A percentile compares a stretch with the other conserved stretches of the same genome.
Conservation (phyloP, 2,888 invertebrate genomes). For the Aphelenchoides bicaudatus region DNA sequence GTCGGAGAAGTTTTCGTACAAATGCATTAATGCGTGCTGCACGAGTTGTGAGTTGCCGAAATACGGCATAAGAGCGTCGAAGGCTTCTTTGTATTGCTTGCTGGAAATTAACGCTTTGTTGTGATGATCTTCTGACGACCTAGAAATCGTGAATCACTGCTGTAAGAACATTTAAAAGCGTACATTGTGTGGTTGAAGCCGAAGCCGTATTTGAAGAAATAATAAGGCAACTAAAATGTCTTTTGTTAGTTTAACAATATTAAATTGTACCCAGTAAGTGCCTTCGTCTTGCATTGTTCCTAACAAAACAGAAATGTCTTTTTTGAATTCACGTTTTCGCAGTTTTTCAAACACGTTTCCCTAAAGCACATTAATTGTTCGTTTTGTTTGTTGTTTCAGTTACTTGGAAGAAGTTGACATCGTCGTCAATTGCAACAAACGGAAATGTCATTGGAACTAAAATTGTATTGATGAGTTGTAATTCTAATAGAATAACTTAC, state of each 20-base stretch:
- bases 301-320: slow-evolving; percentile 77
- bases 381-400: not conserved
- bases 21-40: slow-evolving; percentile 54
- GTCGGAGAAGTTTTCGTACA: slow-evolving; percentile 48
- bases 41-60: slow-evolving; percentile 54
- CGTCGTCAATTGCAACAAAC: slow-evolving; percentile 87
- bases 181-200: slow-evolving; percentile 57
- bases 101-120: slow-evolving; percentile 39
- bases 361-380: slow-evolving; percentile 65
- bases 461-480: too few species aligned
- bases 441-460: slow-evolving; percentile 72
- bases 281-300: slow-evolving; percentile 91
- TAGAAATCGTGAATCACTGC: not conserved
- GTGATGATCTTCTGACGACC: slow-evolving; percentile 45
- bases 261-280: slow-evolving; percentile 63
- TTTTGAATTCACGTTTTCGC: slow-evolving; percentile 72
- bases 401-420: slow-evolving; percentile 69
- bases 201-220: slow-evolving; percentile 53
- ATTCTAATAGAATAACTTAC: too few species aligned
- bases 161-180: slow-evolving; percentile 21
- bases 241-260: slow-evolving; percentile 39
- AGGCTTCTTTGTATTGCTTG: slow-evolving; percentile 49
- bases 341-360: slow-evolving; percentile 69
- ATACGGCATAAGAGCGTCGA: slow-evolving; percentile 57
- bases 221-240: too few species aligned